Base-by-base conservation (phyloP, 2,797 vertebrate genomes). In the Podarcis siculus region DNA sequence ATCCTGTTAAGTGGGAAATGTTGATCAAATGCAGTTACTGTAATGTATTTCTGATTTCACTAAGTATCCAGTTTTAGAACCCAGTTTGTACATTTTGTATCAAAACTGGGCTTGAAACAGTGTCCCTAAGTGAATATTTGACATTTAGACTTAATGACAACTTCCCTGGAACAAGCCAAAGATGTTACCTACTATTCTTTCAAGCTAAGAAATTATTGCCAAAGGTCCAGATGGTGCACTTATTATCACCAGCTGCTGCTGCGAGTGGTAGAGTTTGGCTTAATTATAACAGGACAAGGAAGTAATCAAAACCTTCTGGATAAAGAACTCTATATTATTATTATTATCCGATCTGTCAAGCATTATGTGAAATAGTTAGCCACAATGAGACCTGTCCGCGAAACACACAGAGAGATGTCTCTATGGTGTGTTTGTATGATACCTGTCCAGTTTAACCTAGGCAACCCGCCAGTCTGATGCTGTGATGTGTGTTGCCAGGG, bases 1-100 rank as follows among this genome's bases (percentile, higher is more conserved):
- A 17, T 85, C 35, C 17, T 42, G 21, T 30, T n/a, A 64, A 4
- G 25, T 30, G n/a, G 30, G 15, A 76, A 39, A 61, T 75, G 25
- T 10, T 35, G 32, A 19, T 2, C 12, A 35, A 27, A 32, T 55
- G 49, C 42, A 72, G 71, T 32, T 7, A 35, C 32, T 73, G 12
- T 73, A 19, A 72, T 72, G 1, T 73, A 37, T 35, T 21, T 49
- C 23, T 78, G 55, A 39, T 27, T 39, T 42, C 23, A 4, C 42
- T 30, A 13, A 27, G 5, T 75, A 15, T 35, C 21, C 15, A 17
- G 15, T 15, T 5, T 45, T 84, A 39, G 76, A 80, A 27, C 64
- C 82, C 45, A 90, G 61, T 89, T 91, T 72, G 45, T 61, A 15
- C 89, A 86, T 91, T 91, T 91, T 83, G n/a, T 17, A 79, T 37